A percentile compares a stretch with the other conserved stretches of the same genome.
These are phyloP conservation scores for Nebria salina DNA, from an alignment of 2,888 invertebrate species.

Conservation along the genomic window DNA sequence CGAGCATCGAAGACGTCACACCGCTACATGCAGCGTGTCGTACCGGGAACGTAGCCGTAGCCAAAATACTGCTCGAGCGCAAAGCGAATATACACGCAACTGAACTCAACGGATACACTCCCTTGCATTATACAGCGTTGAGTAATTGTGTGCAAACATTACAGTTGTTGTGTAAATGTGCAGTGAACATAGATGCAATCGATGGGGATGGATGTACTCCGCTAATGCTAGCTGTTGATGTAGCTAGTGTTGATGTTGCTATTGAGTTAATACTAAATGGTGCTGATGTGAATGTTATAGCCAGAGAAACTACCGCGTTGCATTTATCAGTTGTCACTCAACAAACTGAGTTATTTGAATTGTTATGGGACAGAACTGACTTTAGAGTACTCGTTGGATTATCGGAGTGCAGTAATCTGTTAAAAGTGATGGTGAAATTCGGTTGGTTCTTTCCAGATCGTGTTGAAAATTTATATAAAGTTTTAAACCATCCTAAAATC, in stretches of 20 bases:
- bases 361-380: conserved; percentile 31
- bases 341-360: conserved; percentile 28
- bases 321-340: conserved; percentile 42
- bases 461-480: neutral
- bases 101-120: conserved; percentile 36
- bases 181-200: conserved; percentile 21
- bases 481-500: too few species aligned
- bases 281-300: conserved; percentile 43
- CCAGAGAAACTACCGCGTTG: conserved; percentile 36
- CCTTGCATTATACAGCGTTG: conserved; percentile 35
- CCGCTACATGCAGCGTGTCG: conserved; percentile 36
- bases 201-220: conserved; percentile 41
- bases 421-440: conserved; percentile 37
- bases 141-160: conserved; percentile 26
- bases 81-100: conserved; percentile 15
- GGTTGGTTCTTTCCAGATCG: conserved; percentile 40
- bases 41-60: conserved; percentile 23
- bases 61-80: conserved; percentile 22
- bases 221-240: conserved; percentile 43
- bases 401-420: conserved; percentile 23
- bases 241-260: conserved; percentile 33
- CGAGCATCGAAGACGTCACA: conserved; percentile 34
- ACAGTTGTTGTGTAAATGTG: conserved; percentile 15
- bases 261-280: conserved; percentile 32
- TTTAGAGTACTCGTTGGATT: conserved; percentile 21